Percentiles rank a stretch among this genome's conserved stretches.
These are phyloP conservation scores for Naso thynnoides DNA, from an alignment of 2,797 vertebrate species.

Conservation along the genomic window DNA sequence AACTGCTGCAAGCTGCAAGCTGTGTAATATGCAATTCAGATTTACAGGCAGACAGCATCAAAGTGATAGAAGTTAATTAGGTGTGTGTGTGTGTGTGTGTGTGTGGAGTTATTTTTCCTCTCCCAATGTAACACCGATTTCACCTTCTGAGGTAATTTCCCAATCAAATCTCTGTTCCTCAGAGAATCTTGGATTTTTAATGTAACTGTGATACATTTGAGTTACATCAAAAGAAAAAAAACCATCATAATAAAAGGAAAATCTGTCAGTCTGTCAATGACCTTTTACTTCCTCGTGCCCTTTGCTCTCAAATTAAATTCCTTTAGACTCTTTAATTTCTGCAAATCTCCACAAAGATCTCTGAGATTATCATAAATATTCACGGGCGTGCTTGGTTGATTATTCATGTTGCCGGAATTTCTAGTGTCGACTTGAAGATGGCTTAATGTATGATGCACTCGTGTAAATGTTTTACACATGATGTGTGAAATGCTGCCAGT, in stretches of 20 bases:
- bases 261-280: conserved; percentile 16
- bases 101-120: background rate
- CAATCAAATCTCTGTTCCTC: background rate
- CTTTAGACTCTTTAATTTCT: conserved; percentile 4
- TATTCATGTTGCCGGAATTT: background rate
- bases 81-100: background rate
- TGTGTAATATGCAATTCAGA: background rate
- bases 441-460: background rate
- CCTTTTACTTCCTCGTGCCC: conserved; percentile 19
- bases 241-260: background rate
- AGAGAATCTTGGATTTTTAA: background rate
- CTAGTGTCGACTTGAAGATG: background rate
- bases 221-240: background rate
- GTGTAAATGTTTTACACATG: background rate
- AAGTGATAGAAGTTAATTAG: conserved; percentile 10
- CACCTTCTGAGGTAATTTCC: background rate
- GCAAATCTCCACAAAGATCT: background rate
- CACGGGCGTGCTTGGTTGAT: background rate
- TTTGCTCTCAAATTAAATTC: conserved; percentile 24
- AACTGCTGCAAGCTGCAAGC: background rate
- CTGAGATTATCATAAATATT: background rate
- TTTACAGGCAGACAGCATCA: background rate
- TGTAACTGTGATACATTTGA: background rate
- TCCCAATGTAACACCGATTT: background rate
- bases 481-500: background rate